Percentiles rank a stretch among this genome's conserved stretches.
Evolutionary conservation across 2,797 vertebrate genomes (phyloP).

Genomic region (Rhincodon typus): DNA sequence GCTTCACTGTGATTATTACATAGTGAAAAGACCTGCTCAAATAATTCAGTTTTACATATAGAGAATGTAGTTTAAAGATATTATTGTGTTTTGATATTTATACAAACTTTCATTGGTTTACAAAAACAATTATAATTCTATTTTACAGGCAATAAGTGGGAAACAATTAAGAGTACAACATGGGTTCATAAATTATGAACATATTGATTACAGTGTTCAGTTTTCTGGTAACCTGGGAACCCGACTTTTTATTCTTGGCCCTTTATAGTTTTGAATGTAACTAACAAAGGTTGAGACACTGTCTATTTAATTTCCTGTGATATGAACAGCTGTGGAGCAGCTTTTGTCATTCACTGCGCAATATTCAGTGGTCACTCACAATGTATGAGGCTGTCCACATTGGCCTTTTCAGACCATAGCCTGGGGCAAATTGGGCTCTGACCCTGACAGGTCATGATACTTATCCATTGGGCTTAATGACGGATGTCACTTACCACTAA

Average conservation of each 20-base stretch:
- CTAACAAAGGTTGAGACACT: not conserved
- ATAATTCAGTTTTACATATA: not conserved
- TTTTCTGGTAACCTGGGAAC: not conserved
- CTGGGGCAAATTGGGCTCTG: conserved; percentile 52
- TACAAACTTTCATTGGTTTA: not conserved
- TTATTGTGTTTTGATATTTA: not conserved
- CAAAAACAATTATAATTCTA: not conserved
- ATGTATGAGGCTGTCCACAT: conserved; percentile 66
- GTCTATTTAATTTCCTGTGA: conserved; percentile 33
- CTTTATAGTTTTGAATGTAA: not conserved
- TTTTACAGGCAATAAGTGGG: not conserved
- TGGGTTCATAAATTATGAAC: not conserved
- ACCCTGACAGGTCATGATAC: conserved; percentile 53
- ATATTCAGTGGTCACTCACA: conserved; percentile 60
- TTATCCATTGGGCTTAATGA: conserved; percentile 65
- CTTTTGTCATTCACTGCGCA: conserved; percentile 51
- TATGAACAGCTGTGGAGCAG: conserved; percentile 44
- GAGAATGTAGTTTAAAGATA: not conserved
- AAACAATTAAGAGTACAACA: not conserved
- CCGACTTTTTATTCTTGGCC: not conserved
- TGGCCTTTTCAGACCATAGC: conserved; percentile 59
- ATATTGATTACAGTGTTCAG: not conserved
- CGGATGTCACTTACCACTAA: conserved; percentile 66
- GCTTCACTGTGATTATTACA: not conserved
- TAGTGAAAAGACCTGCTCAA: not conserved